These are phyloP conservation scores for Stenchaetothrips biformis DNA, from an alignment of 2,888 invertebrate genomes.

Conservation along the genomic window DNA sequence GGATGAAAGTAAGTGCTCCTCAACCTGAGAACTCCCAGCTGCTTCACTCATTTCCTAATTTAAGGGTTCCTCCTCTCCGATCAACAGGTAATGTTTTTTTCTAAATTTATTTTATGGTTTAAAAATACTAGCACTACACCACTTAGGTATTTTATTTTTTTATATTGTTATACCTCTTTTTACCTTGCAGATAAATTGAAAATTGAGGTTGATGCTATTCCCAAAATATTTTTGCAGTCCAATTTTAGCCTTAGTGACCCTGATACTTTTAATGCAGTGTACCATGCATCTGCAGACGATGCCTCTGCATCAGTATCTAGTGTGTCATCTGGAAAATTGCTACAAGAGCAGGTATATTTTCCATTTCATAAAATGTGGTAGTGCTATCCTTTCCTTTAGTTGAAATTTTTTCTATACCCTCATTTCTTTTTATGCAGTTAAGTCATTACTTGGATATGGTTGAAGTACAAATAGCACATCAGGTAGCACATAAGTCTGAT, in stretches of 20 bases:
- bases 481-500: conserved; percentile 89
- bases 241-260: conserved; percentile 73
- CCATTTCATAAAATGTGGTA: neutral
- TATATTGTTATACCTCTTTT: conserved; percentile 33
- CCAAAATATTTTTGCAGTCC: conserved; percentile 77
- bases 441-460: conserved; percentile 93
- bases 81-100: neutral
- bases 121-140: neutral
- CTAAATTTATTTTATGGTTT: neutral
- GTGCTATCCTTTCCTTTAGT: conserved; percentile 23
- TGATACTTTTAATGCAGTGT: conserved; percentile 78
- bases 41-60: conserved; percentile 47
- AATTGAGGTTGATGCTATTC: conserved; percentile 63
- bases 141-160: conserved; percentile 28
- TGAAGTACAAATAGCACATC: conserved; percentile 87
- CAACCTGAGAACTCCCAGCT: conserved; percentile 45
- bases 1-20: conserved; percentile 44
- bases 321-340: conserved; percentile 47
- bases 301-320: conserved; percentile 33
- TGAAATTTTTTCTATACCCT: conserved; percentile 28
- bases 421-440: conserved; percentile 49
- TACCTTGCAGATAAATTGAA: conserved; percentile 45
- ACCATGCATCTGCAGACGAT: conserved; percentile 58
- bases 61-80: conserved; percentile 40
- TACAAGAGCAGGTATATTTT: conserved; percentile 70